Evolutionary conservation across 2,888 invertebrate species (phyloP).

Genomic region (Machimus rusticus): DNA sequence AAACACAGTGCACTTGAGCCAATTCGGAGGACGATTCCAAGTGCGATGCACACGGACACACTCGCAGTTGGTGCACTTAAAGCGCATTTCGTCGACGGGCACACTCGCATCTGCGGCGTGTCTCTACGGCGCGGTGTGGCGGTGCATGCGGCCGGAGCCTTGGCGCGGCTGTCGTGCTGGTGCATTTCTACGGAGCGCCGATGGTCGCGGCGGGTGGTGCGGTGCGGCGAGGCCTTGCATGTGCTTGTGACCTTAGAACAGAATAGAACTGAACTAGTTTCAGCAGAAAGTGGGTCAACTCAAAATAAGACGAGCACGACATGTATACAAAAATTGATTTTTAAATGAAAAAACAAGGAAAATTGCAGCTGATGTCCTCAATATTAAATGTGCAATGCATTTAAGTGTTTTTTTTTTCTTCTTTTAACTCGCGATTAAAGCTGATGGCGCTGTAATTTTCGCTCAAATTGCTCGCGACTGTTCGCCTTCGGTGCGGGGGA

Average conservation of each 20-base stretch:
- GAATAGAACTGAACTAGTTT: constrained; percentile 44
- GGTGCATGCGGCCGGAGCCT: constrained; percentile 24
- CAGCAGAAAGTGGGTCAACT: constrained; percentile 43
- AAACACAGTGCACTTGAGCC: constrained; percentile 66
- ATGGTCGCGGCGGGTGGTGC: neutral
- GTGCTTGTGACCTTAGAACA: constrained; percentile 46
- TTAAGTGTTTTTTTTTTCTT: neutral
- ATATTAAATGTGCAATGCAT: constrained; percentile 18
- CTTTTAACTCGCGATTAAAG: neutral
- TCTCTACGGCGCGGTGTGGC: neutral
- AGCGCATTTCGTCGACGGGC: constrained; percentile 30
- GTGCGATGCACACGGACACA: neutral
- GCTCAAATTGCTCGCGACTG: neutral
- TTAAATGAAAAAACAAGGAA: constrained; percentile 31
- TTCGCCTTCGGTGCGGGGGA: neutral
- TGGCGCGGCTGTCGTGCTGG: constrained; percentile 12
- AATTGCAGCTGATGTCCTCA: constrained; percentile 35
- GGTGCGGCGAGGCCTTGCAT: constrained; percentile 11
- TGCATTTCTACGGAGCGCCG: constrained; percentile 11
- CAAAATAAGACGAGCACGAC: constrained; percentile 38
- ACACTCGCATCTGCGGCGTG: constrained; percentile 4
- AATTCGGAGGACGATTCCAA: constrained; percentile 44
- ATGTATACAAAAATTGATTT: constrained; percentile 30
- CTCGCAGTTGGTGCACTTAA: neutral
- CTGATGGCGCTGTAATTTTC: constrained; percentile 4